A percentile compares a stretch with the other conserved stretches of the same genome.
Conservation (phyloP, 2,888 invertebrate species). For the Tachina grossa region DNA sequence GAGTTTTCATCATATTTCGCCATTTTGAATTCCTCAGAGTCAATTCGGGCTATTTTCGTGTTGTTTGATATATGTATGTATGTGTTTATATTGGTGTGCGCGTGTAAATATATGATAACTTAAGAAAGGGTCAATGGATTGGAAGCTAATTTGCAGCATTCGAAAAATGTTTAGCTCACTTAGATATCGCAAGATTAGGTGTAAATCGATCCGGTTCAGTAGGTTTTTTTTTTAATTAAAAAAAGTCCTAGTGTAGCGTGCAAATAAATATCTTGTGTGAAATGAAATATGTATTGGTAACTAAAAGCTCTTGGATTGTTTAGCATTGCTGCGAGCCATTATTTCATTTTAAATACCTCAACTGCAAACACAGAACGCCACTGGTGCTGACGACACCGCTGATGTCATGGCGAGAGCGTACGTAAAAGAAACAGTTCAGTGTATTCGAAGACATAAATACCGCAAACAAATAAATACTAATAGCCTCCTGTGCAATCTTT, state of each 20-base stretch:
- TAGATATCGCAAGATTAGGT: neutral
- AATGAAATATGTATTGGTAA: conserved; percentile 34
- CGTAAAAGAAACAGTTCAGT: conserved; percentile 3
- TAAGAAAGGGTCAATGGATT: too few relatives aligned
- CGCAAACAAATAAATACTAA: conserved; percentile 40
- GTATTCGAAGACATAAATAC: conserved; percentile 43
- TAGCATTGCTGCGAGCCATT: conserved; percentile 49
- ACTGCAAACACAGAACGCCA: neutral
- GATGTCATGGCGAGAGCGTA: neutral
- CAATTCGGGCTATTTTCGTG: too few relatives aligned
- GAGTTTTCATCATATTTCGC: too few relatives aligned
- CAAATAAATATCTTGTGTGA: conserved; percentile 33
- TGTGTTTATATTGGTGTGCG: too few relatives aligned
- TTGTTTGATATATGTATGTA: too few relatives aligned
- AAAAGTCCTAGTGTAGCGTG: neutral
- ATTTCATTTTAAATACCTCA: conserved; percentile 61
- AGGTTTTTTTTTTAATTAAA: too few relatives aligned
- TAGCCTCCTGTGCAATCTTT: conserved; percentile 6
- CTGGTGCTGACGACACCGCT: neutral
- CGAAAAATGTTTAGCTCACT: too few relatives aligned
- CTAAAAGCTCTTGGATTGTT: conserved; percentile 46
- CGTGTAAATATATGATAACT: too few relatives aligned
- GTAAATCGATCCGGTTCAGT: too few relatives aligned
- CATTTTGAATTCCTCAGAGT: too few relatives aligned
- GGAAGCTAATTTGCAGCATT: too few relatives aligned